Evolutionary conservation across 2,797 vertebrate genomes (phyloP).

Genomic region (Cirrhinus molitorella): DNA sequence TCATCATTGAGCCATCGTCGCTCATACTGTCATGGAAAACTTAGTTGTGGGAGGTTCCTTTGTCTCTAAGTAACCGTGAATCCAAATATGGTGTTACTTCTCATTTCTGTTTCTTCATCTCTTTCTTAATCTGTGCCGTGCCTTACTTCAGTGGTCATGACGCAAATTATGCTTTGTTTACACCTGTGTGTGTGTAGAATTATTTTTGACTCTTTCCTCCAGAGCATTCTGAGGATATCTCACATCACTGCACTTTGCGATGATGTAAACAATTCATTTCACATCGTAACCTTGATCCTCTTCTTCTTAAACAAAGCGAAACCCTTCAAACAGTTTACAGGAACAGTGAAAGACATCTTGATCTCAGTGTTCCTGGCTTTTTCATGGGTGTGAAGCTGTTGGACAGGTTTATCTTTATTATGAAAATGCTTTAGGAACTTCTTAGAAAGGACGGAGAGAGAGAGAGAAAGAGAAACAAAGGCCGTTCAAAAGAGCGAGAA

Average conservation of each 20-base stretch:
- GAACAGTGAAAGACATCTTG: neutral
- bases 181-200: neutral
- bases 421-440: conserved; percentile 66
- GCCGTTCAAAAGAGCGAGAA: conserved; percentile 23
- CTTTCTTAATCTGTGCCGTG: conserved; percentile 28
- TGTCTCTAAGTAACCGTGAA: conserved; percentile 78
- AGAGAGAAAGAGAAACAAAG: neutral
- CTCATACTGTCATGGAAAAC: conserved; percentile 84
- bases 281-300: neutral
- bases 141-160: conserved; percentile 56
- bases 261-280: neutral
- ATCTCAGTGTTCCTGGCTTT: neutral
- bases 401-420: conserved; percentile 47
- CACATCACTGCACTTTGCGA: neutral
- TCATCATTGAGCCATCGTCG: conserved; percentile 67
- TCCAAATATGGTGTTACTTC: conserved; percentile 74
- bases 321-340: neutral
- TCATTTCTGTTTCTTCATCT: conserved; percentile 33
- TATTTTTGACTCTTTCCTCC: conserved; percentile 9
- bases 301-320: conserved; percentile 7
- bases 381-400: conserved; percentile 19
- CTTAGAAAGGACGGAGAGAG: conserved; percentile 52
- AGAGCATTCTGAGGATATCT: too few species aligned
- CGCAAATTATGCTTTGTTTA: neutral
- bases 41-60: conserved; percentile 75